Base-by-base conservation (phyloP, 2,888 invertebrate genomes). In the Pogonocherus hispidulus region DNA sequence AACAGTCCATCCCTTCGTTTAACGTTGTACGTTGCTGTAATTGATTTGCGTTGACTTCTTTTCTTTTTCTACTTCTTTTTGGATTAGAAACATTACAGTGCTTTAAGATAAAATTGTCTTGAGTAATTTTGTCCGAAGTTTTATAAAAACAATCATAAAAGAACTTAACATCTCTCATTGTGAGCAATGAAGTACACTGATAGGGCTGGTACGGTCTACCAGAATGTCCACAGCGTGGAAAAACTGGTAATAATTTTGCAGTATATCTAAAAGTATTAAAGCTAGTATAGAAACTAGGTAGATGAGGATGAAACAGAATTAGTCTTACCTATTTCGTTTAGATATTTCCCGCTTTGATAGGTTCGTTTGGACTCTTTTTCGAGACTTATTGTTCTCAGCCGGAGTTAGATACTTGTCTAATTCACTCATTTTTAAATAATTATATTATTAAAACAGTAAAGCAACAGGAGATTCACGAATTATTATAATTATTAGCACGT, bases 121-220 rank as follows among this genome's bases (percentile, higher is more conserved):
- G 51, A 14, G 3, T 14, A 14, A 1, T 23, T 3, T 27, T 52
- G 22, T 52, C 52, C 32, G 6, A 3, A 18, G n/a, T 63, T 37
- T 63, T 63, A 35, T 35, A 51, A 16, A 51, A 63, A 41, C n/a
- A 35, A 16, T 3, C 8, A 63, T 62, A 20, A 62, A 62, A 62
- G 18, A 35, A 32, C 51, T 62, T 49, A 16, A 62, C 62, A 20
- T 62, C 62, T 62, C 32, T 49, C 62, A 62, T 62, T 18, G 37
- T 32, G 22, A 62, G 62, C 19, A 35, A 19, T 32, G 37, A 52
- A 22, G 20, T 63, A 41, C 37, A 63, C 41, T 49, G 41, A 63
- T 14, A 63, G 14, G 35, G 23, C 22, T 63, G 63, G 11, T 32
- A 63, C 37, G 52, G 51, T 63, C 41, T 63, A 16, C 52, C 37